Conservation (phyloP, 1,140 invertebrate genomes). For the Ceratitis capitata region DNA sequence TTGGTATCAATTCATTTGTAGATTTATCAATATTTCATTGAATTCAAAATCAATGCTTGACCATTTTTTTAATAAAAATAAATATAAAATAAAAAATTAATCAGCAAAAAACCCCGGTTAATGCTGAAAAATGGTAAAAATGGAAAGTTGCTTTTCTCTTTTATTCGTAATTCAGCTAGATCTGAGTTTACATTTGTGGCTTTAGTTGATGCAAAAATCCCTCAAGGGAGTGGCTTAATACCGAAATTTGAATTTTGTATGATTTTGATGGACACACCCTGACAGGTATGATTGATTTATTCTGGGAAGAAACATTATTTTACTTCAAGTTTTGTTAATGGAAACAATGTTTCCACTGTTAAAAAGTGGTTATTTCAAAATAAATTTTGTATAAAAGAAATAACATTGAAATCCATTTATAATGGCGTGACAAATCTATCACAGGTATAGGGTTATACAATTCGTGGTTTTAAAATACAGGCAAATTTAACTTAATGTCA, state of each 20-base stretch:
- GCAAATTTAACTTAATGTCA: no score
- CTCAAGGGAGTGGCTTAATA: not conserved
- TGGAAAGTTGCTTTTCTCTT: not conserved
- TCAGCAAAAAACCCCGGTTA: not conserved
- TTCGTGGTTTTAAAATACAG: no score
- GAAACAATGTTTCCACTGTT: no score
- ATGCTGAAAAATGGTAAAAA: not conserved
- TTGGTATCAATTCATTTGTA: slow-evolving; percentile 30
- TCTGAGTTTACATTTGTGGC: not conserved
- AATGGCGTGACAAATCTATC: no score
- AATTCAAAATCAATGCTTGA: slow-evolving; percentile 28
- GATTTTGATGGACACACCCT: no score
- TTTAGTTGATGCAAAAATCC: not conserved
- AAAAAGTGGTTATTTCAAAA: no score
- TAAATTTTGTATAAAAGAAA: no score
- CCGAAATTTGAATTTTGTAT: not conserved
- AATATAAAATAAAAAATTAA: not conserved
- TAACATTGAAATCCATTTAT: no score
- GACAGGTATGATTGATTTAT: no score
- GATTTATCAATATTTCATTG: slow-evolving; percentile 24
- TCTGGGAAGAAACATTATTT: no score
- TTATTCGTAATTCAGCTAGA: not conserved
- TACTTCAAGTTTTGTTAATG: no score
- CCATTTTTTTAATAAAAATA: not conserved
- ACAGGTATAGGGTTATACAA: no score